Base-by-base conservation (phyloP, 2,888 invertebrate genomes). In the Rhopalosiphum nymphaeae region DNA sequence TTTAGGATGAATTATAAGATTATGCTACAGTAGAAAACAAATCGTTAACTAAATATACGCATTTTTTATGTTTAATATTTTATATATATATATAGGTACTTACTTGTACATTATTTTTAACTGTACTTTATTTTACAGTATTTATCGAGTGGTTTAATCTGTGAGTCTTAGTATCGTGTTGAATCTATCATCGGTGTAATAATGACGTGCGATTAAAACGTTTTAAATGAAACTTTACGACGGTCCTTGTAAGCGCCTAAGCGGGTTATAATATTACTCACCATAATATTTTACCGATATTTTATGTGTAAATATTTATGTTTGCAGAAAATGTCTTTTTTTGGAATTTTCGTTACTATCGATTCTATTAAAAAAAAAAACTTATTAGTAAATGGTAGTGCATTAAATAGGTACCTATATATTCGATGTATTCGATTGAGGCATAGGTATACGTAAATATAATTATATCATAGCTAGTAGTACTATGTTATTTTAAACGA, bases 211-310 rank as follows among this genome's bases (percentile, higher is more conserved):
- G 56, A 36, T 89, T 36, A 26, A 42, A 89, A 25, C 53, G 53
- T 36, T 88, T 88, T n/a, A 36, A 56, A 89, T 26, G 56, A 56
- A 25, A 56, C 42, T 89, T 89, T 89, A 89, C 89, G 89, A 26
- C 42, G 16, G 89, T 42, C 56, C 56, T 89, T 56, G 56, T 29
- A 42, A 13, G 26, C 26, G 25, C 36, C 78, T 21, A 36, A 78
- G 78, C 78, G 36, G 1, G 26, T 53, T 53, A 87, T 29, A 87
- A 57, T 21, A 49, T 46, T 26, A 87, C n/a, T 21, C 36, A 36
- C 53, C 1, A 4, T 67, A 67, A 67, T 78, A 78, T 78, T 78
- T 78, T 78, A 42, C 9, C 36, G 21, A 78, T 78, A 36, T 78
- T 42, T 78, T 78, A 36, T 36, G 36, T 36, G 78, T 36, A 21